phyloP scores from a whole-genome alignment of 2,113 vertebrate genomes.

The Saccopteryx leptura region DNA sequence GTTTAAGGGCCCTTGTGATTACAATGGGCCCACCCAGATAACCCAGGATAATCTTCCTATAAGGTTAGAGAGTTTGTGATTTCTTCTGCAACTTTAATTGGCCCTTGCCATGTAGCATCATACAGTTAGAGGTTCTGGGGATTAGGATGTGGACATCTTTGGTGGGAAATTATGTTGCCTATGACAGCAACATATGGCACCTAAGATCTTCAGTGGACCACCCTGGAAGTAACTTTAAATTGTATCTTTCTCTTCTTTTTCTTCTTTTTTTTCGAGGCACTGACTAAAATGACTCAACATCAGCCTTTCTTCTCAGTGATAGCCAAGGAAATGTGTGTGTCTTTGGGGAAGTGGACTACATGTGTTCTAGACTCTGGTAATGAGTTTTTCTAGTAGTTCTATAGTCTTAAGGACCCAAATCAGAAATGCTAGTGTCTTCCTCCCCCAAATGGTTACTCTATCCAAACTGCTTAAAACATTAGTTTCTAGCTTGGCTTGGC shows the following conservation, averaged over 20 bases:
- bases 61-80: no score
- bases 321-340: not conserved
- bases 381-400: not conserved
- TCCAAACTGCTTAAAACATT: not conserved
- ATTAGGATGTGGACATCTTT: not conserved
- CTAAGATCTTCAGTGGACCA: not conserved
- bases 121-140: not conserved
- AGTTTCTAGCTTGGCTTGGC: not conserved
- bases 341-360: not conserved
- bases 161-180: not conserved
- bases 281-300: not conserved
- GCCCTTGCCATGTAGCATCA: not conserved
- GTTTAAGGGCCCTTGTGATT: no score
- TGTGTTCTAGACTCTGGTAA: not conserved
- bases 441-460: not conserved
- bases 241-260: not conserved
- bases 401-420: not conserved
- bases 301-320: not conserved
- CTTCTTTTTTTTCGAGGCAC: not conserved
- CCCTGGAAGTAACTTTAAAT: not conserved
- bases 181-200: not conserved
- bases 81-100: no score
- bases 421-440: not conserved
- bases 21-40: no score
- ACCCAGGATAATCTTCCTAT: no score